A percentile compares a stretch with the other conserved stretches of the same genome.
phyloP scores from a whole-genome alignment of 2,113 vertebrate species.

The Acanthochromis polyacanthus region DNA sequence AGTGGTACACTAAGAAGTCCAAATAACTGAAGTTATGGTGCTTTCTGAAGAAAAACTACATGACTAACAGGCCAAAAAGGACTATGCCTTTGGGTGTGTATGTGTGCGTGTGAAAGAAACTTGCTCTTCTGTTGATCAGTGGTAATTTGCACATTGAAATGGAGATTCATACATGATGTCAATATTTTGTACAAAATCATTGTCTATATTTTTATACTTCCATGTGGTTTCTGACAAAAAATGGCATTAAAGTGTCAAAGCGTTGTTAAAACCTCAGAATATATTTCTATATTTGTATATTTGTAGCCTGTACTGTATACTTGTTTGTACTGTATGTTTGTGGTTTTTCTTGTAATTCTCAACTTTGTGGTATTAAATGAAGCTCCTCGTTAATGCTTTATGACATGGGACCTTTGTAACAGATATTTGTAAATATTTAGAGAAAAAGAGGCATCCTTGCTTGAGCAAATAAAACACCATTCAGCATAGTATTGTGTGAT shows the following conservation, averaged over 20 bases:
- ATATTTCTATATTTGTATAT: slow-evolving; percentile 84
- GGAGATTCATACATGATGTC: slow-evolving; percentile 80
- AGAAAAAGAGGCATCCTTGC: slow-evolving; percentile 53
- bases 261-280: slow-evolving; percentile 78
- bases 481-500: slow-evolving; percentile 65
- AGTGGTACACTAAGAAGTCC: slow-evolving; percentile 36
- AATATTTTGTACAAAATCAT: slow-evolving; percentile 85
- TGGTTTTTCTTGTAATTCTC: slow-evolving; percentile 66
- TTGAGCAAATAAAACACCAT: slow-evolving; percentile 73
- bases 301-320: slow-evolving; percentile 82
- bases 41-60: slow-evolving; percentile 57
- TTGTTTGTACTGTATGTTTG: slow-evolving; percentile 75
- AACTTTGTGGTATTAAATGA: slow-evolving; percentile 64
- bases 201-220: slow-evolving; percentile 87
- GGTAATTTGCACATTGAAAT: slow-evolving; percentile 84
- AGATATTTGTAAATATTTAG: slow-evolving; percentile 79
- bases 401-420: slow-evolving; percentile 61
- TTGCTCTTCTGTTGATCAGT: slow-evolving; percentile 70
- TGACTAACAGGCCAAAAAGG: slow-evolving; percentile 68
- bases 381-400: slow-evolving; percentile 70
- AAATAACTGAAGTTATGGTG: slow-evolving; percentile 57
- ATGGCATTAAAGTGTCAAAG: slow-evolving; percentile 75
- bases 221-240: slow-evolving; percentile 75
- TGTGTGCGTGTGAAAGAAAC: slow-evolving; percentile 41
- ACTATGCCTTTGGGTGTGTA: slow-evolving; percentile 53